These are phyloP conservation scores for Apoderus coryli DNA, from an alignment of 2,888 invertebrate species.

Conservation along the genomic window DNA sequence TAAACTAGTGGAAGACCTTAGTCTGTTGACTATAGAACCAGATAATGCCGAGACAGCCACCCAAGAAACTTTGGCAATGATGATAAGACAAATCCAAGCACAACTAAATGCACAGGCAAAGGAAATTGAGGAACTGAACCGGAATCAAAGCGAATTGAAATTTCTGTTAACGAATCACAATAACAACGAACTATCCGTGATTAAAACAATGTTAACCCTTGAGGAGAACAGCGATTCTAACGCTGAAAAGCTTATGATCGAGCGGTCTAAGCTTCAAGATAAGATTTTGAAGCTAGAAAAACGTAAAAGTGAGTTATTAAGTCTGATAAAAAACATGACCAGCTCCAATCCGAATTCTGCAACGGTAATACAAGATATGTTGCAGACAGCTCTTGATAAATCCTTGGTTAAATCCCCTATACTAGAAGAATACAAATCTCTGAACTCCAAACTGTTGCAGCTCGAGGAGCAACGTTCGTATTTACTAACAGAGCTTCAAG, in stretches of 20 bases:
- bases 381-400: conserved; percentile 13
- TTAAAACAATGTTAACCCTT: conserved; percentile 18
- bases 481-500: conserved; percentile 18
- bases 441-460: conserved; percentile 18
- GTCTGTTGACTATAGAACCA: conserved; percentile 9
- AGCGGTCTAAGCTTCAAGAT: conserved; percentile 17
- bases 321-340: conserved; percentile 17
- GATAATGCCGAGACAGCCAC: conserved; percentile 11
- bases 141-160: conserved; percentile 19
- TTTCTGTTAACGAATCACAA: conserved; percentile 20
- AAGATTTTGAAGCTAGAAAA: conserved; percentile 19
- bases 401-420: conserved; percentile 13
- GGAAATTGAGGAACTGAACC: conserved; percentile 19
- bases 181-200: conserved; percentile 15
- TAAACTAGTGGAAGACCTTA: conserved; percentile 17
- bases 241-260: conserved; percentile 11
- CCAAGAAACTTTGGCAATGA: conserved; percentile 7
- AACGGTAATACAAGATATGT: conserved; percentile 13
- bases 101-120: conserved; percentile 15
- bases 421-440: conserved; percentile 16
- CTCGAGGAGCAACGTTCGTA: conserved; percentile 19
- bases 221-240: conserved; percentile 13
- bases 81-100: conserved; percentile 15
- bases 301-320: conserved; percentile 18
- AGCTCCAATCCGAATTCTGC: conserved; percentile 10